Evolutionary conservation across 1,140 invertebrate genomes (phyloP), one percentile per base, ranked within the genome.

Genomic region (Doryteuthis pealeii): DNA sequence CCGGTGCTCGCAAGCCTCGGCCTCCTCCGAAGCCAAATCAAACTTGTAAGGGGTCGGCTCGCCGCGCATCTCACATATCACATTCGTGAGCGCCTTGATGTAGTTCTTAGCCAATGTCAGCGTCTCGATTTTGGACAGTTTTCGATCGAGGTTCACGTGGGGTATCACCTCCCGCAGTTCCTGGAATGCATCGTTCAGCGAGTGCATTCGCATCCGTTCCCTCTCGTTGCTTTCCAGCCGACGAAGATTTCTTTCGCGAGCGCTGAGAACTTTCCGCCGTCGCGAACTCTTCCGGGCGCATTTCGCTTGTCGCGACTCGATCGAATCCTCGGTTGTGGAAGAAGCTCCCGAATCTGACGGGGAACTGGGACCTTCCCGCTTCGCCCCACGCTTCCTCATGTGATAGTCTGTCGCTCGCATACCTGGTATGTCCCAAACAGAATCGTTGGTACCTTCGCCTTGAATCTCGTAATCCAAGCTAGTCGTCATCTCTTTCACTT

Each of bases 81-180:
- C 93, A 87, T 95, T 94, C 69, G 94, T 95, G 77, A 96, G 89
- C 33, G 94, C 94, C 90, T 94, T 94, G 84, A 95, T 95, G 87
- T 95, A 95, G 89, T 95, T 94, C 88, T 95, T 95, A 79, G 94
- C 94, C 83, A 95, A 87, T 22, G 94, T 95, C 26, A 95, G 87
- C 15, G 94, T 95, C 88, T 95, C 94, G 77, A 95, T 95, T 89
- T 95, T 95, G 70, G 93, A 94, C 77, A 95, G 89, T 80, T 94
- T 93, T 74, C 93, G 90, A 82, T 94, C 93, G 90, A 94, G 92
- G 86, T 93, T 93, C 70, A 95, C 93, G 80, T 95, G 94, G 1
- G 94, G 94, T 81, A 95, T 95, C 8, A 95, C 94, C 87, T 95
- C 93, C 74, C 94, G 90, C 54, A 96, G 88, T 83, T 92, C 93